These are phyloP conservation scores for Melanostigma gelatinosum DNA, from an alignment of 2,113 vertebrate genomes.

Conservation along the genomic window DNA sequence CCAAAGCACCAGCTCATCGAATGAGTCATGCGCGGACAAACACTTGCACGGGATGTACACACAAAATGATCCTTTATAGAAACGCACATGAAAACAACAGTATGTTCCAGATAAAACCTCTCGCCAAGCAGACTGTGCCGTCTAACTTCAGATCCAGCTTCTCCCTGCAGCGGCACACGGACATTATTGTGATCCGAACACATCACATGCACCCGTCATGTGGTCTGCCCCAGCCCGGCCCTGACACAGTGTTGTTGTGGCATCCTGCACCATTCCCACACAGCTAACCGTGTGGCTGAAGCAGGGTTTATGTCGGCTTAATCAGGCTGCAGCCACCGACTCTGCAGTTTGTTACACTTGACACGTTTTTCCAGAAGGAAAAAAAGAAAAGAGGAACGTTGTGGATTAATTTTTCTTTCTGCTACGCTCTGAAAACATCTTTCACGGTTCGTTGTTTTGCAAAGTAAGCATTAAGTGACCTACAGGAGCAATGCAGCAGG, in stretches of 20 bases:
- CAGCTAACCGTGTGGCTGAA: slow-evolving; percentile 22
- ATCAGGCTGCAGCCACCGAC: slow-evolving; percentile 33
- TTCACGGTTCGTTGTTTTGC: slow-evolving; percentile 19
- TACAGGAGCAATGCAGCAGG: slow-evolving; percentile 6
- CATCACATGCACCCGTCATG: neutral
- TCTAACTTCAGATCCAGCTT: slow-evolving; percentile 26
- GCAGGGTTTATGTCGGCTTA: slow-evolving; percentile 24
- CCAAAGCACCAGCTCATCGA: slow-evolving; percentile 23
- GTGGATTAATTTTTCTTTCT: neutral
- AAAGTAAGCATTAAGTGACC: slow-evolving; percentile 12
- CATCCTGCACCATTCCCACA: slow-evolving; percentile 23
- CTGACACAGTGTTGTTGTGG: slow-evolving; percentile 25
- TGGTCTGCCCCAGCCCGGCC: neutral
- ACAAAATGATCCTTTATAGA: neutral
- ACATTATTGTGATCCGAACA: slow-evolving; percentile 11
- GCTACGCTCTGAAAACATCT: neutral
- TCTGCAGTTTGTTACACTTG: slow-evolving; percentile 16
- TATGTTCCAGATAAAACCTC: slow-evolving; percentile 1
- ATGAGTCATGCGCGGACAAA: slow-evolving; percentile 15
- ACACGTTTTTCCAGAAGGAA: slow-evolving; percentile 3
- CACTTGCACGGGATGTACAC: neutral
- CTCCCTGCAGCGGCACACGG: slow-evolving; percentile 28
- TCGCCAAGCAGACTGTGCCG: slow-evolving; percentile 15
- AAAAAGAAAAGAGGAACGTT: neutral
- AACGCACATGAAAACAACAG: neutral